Base-by-base conservation (phyloP, 2,888 invertebrate species). In the Formica aserva region DNA sequence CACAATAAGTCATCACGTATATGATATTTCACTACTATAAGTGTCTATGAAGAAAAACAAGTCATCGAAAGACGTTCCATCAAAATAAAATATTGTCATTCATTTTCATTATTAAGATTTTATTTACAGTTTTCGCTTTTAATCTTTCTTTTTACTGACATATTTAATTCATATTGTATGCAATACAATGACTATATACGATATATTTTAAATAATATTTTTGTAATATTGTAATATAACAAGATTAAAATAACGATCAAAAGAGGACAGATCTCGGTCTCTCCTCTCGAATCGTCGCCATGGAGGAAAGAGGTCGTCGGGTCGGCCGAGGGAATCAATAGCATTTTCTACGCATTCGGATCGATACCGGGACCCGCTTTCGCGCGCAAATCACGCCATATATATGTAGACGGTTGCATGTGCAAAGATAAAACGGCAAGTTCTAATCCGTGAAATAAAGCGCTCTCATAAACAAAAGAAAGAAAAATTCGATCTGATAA, bases 331-430 rank as follows among this genome's bases (percentile, higher is more conserved):
- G 78, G 87, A 92, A 92, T 92, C 92, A 91, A 92, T 92, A 92
- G 89, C 88, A 92, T 92, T 92, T 92, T 92, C 91, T 91, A 92
- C 92, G 91, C 92, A 91, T 91, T 92, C 90, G 87, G 88, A 92
- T 92, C 93, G 92, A 92, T 93, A 92, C 86, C 88, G 86, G 88
- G 90, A 87, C 88, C 88, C 83, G 88, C 83, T 87, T 85, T 86
- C 90, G 90, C 90, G 87, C 89, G 87, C 85, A 87, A 88, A 89
- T 88, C 89, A 84, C 75, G 62, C 65, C 77, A 82, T 41, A 80
- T 75, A 15, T 41, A 41, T 57, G 38, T 71, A 41, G 11, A 69
- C 13, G 52, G 26, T 11, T 26, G 38, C 48, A 74, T 71, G 22
- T 48, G 29, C 72, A n/a, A 32, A 22, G 3, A 78, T 18, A 60